Percentiles rank a stretch among this genome's conserved stretches.
Evolutionary conservation across 2,888 invertebrate species (phyloP).

Genomic region (Epirrhoe tristata): DNA sequence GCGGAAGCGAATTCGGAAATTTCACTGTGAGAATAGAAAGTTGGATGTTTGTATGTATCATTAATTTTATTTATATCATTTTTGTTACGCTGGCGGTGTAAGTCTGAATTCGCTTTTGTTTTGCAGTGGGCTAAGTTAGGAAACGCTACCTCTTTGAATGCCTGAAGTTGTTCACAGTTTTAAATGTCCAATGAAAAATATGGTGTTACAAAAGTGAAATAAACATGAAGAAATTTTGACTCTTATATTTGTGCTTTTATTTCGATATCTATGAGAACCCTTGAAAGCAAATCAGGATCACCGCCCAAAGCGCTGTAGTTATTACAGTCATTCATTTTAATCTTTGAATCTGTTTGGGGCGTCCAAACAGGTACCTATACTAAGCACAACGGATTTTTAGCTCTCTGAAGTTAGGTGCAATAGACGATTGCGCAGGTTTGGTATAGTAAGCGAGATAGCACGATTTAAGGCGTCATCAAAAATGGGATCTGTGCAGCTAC

Average conservation of each 20-base stretch:
- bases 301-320: too few relatives aligned
- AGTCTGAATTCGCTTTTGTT: slow-evolving; percentile 36
- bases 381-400: too few relatives aligned
- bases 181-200: slow-evolving; percentile 70
- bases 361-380: too few relatives aligned
- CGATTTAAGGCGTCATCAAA: too few relatives aligned
- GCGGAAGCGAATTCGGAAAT: slow-evolving; percentile 40
- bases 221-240: slow-evolving; percentile 74
- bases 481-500: too few relatives aligned
- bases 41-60: slow-evolving; percentile 29
- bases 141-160: slow-evolving; percentile 80
- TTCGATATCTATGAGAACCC: not conserved
- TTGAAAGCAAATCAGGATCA: too few relatives aligned
- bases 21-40: slow-evolving; percentile 42
- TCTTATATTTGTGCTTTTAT: slow-evolving; percentile 52
- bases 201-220: slow-evolving; percentile 72
- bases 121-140: slow-evolving; percentile 55
- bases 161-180: slow-evolving; percentile 74
- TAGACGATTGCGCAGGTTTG: too few relatives aligned
- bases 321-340: too few relatives aligned
- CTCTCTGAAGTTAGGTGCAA: too few relatives aligned
- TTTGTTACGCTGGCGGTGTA: slow-evolving; percentile 34
- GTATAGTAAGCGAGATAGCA: too few relatives aligned
- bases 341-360: too few relatives aligned
- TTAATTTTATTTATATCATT: slow-evolving; percentile 38